A percentile compares a stretch with the other conserved stretches of the same genome.
Evolutionary conservation across 2,888 invertebrate genomes (phyloP).

Genomic region (Tipula unca): DNA sequence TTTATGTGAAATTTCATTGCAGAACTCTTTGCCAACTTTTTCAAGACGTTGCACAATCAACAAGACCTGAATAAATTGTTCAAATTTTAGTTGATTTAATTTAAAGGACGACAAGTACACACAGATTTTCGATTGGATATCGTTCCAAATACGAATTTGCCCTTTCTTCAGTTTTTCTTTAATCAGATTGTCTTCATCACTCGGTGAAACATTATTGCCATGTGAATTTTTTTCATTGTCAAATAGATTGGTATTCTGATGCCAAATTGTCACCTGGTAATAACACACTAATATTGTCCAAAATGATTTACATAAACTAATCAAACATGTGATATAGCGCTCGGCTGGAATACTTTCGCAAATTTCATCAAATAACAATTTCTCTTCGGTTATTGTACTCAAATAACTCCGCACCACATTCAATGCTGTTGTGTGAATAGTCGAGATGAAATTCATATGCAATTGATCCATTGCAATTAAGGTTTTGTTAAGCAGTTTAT

Average conservation of each 20-base stretch:
- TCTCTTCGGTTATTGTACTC: slow-evolving; percentile 39
- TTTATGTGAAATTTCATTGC: slow-evolving; percentile 76
- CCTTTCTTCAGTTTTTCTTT: slow-evolving; percentile 85
- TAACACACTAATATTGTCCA: slow-evolving; percentile 73
- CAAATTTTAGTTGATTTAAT: slow-evolving; percentile 80
- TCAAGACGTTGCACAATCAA: slow-evolving; percentile 81
- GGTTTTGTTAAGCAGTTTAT: slow-evolving; percentile 80
- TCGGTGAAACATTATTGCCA: slow-evolving; percentile 42
- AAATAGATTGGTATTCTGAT: slow-evolving; percentile 39
- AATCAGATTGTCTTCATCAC: slow-evolving; percentile 66
- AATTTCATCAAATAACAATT: slow-evolving; percentile 69
- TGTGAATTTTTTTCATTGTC: slow-evolving; percentile 25
- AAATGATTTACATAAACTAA: slow-evolving; percentile 78
- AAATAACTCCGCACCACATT: slow-evolving; percentile 34
- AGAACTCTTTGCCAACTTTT: slow-evolving; percentile 85
- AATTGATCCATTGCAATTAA: slow-evolving; percentile 86
- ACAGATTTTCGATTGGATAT: slow-evolving; percentile 85
- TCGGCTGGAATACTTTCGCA: slow-evolving; percentile 48
- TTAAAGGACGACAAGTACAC: slow-evolving; percentile 70
- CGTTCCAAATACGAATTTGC: slow-evolving; percentile 81
- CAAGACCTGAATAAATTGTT: slow-evolving; percentile 86
- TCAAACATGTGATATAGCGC: slow-evolving; percentile 55
- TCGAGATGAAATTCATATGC: slow-evolving; percentile 90
- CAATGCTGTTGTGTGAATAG: slow-evolving; percentile 66
- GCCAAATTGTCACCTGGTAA: slow-evolving; percentile 47